Conservation (phyloP, 2,888 invertebrate genomes). For the Dryomyza anilis region DNA sequence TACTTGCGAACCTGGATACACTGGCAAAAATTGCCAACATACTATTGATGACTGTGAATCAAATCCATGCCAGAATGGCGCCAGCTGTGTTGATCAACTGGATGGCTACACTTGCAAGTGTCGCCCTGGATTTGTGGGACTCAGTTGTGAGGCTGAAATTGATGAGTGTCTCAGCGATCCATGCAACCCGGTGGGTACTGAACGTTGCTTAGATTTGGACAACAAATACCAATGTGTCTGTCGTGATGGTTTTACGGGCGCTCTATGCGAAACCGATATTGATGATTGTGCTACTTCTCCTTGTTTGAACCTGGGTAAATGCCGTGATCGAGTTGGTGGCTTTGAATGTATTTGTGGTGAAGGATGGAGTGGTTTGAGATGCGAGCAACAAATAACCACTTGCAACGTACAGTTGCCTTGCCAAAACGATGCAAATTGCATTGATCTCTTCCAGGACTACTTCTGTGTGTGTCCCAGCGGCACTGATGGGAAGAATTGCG, state of each 20-base stretch:
- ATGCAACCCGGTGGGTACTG: slow-evolving; percentile 88
- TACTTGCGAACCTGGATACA: slow-evolving; percentile 91
- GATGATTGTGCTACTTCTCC: slow-evolving; percentile 86
- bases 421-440: slow-evolving; percentile 89
- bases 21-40: slow-evolving; percentile 92
- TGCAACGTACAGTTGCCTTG: slow-evolving; percentile 83
- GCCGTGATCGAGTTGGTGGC: slow-evolving; percentile 82
- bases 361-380: slow-evolving; percentile 86
- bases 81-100: slow-evolving; percentile 82
- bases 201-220: slow-evolving; percentile 85
- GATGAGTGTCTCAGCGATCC: slow-evolving; percentile 92
- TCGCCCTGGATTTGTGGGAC: slow-evolving; percentile 86
- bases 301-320: slow-evolving; percentile 87
- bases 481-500: slow-evolving; percentile 95
- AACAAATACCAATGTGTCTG: slow-evolving; percentile 88
- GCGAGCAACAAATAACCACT: slow-evolving; percentile 86
- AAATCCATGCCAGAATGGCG: slow-evolving; percentile 90
- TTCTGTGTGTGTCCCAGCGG: slow-evolving; percentile 80
- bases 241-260: slow-evolving; percentile 84
- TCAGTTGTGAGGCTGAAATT: slow-evolving; percentile 92
- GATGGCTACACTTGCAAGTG: slow-evolving; percentile 94
- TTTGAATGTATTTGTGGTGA: slow-evolving; percentile 82
- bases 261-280: slow-evolving; percentile 82
- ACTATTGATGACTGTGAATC: slow-evolving; percentile 90
- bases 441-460: slow-evolving; percentile 80